phyloP scores from a whole-genome alignment of 2,888 invertebrate genomes.

The Notodonta dromedarius region DNA sequence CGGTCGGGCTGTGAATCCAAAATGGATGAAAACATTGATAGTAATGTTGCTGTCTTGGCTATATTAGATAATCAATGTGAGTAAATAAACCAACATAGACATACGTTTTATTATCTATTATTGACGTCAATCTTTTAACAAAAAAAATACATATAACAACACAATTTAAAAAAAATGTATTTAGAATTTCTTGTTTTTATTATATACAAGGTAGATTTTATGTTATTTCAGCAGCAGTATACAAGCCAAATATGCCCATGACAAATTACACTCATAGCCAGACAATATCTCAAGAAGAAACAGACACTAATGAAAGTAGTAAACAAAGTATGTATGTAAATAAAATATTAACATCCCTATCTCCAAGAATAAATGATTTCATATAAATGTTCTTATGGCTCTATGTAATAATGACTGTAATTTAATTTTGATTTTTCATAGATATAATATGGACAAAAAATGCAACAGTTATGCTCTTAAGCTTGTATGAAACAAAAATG shows the following conservation, averaged over 20 bases:
- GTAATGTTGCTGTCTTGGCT: constrained; percentile 64
- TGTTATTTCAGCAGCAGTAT: constrained; percentile 46
- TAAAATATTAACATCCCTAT: neutral
- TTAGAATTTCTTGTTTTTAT: too few species aligned
- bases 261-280: constrained; percentile 50
- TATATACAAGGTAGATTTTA: too few species aligned
- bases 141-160: too few species aligned
- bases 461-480: constrained; percentile 61
- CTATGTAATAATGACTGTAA: neutral
- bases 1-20: constrained; percentile 4
- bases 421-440: constrained; percentile 28
- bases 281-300: constrained; percentile 52
- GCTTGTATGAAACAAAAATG: constrained; percentile 67
- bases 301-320: constrained; percentile 53
- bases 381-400: too few species aligned
- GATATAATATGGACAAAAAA: constrained; percentile 69
- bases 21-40: constrained; percentile 67
- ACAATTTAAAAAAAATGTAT: too few species aligned
- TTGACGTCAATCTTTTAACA: too few species aligned
- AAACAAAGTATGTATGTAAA: constrained; percentile 59
- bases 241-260: constrained; percentile 54
- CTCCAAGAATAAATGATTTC: too few species aligned
- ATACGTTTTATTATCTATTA: constrained; percentile 7
- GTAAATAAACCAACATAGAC: constrained; percentile 34
- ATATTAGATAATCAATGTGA: constrained; percentile 63